Evolutionary conservation across 2,888 invertebrate genomes (phyloP), one percentile per base, ranked within the genome.

Genomic region (Volucella inanis): DNA sequence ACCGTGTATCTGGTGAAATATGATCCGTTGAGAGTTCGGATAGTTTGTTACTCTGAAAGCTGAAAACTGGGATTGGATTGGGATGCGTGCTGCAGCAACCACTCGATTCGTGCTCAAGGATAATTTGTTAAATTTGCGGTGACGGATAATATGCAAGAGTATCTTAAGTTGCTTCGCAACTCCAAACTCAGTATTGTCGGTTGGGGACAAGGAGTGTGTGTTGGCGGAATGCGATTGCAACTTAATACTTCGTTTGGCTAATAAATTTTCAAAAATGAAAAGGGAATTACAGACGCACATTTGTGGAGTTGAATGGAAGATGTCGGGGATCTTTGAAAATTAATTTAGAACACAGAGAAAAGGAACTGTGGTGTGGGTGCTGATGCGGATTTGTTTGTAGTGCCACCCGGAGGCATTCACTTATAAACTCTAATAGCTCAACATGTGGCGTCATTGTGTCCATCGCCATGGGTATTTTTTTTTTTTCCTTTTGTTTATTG

Each of bases 51-150:
- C 75, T 67, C 84, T 54, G 41, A 74, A 62, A 41, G 62, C 22
- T 59, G 55, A 49, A 52, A 31, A 55, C 39, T 71, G 49, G n/a
- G 31, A 55, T 10, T 43, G 15, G 38, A 10, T 43, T 22, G 38
- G 38, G 81, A 71, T 77, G 72, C 85, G 64, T 77, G 81, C 85
- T 80, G 49, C 65, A 49, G 1, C 47, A 54, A 57, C 59, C 71
- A 71, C 76, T 81, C 72, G 76, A 68, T 87, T 87, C 87, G 87
- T 87, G 87, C 86, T 87, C 77, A 83, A 83, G 87, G 87, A 87
- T 87, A 87, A 87, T 87, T 87, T 87, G 87, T 87, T 87, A 87
- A 85, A 81, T 85, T 76, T 85, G 81, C 81, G 85, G 85, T 81
- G 85, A 85, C 85, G 85, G 71, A 81, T 85, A 81, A 80, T 84